Conservation (phyloP, 92 coral and sea anemone genomes). For the Palythoa grandiflora region DNA sequence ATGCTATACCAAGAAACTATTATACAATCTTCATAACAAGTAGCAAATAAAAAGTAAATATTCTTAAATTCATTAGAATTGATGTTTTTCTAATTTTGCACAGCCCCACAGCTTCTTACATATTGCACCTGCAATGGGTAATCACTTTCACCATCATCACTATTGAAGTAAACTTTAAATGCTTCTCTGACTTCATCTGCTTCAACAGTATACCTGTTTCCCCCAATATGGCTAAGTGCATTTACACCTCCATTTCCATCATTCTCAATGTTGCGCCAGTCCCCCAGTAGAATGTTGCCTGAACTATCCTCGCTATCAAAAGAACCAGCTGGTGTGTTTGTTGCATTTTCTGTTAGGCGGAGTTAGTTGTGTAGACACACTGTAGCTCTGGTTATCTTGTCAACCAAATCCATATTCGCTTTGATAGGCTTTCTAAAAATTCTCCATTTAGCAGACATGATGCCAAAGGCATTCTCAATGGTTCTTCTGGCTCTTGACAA, state of each 20-base stretch:
- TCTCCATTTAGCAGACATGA: constrained; percentile 42
- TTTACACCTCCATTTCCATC: constrained; percentile 34
- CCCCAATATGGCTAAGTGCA: constrained; percentile 36
- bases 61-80: constrained; percentile 23
- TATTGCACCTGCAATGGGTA: constrained; percentile 43
- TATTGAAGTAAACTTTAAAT: constrained; percentile 38
- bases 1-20: constrained; percentile 24
- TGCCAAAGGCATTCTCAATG: constrained; percentile 43
- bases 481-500: background rate
- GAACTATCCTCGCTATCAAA: constrained; percentile 41
- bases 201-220: constrained; percentile 49
- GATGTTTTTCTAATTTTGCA: constrained; percentile 12
- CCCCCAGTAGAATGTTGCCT: constrained; percentile 46
- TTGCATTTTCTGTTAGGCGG: constrained; percentile 55
- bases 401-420: constrained; percentile 47
- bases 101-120: constrained; percentile 47
- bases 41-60: constrained; percentile 22
- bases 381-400: background rate
- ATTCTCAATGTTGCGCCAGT: constrained; percentile 37
- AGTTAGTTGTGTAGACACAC: constrained; percentile 52
- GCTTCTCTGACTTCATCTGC: constrained; percentile 36
- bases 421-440: constrained; percentile 47
- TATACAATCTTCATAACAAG: constrained; percentile 22
- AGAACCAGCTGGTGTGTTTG: constrained; percentile 41
- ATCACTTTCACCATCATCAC: constrained; percentile 42